phyloP scores from a whole-genome alignment of 2,888 invertebrate genomes.

The Amphipyra tragopoginis region DNA sequence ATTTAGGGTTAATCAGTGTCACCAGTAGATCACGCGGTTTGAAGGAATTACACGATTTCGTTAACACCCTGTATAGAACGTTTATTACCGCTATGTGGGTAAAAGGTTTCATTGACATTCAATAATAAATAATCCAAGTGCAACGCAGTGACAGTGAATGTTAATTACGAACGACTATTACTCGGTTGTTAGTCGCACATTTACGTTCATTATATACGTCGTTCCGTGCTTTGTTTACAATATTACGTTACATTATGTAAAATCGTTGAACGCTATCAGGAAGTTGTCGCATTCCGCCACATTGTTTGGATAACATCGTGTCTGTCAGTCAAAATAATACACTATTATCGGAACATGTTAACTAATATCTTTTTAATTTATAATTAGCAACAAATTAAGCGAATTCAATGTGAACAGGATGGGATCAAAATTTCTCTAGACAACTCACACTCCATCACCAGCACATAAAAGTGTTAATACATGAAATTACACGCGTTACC shows the following conservation, averaged over 20 bases:
- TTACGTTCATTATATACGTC: conserved; percentile 59
- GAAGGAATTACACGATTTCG: too few species aligned
- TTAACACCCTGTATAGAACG: too few species aligned
- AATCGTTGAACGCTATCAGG: conserved; percentile 54
- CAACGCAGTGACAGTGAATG: conserved; percentile 30
- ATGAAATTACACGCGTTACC: conserved; percentile 63
- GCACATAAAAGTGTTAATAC: conserved; percentile 56
- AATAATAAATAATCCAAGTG: conserved; percentile 30
- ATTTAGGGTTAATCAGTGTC: too few species aligned
- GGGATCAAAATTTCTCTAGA: conserved; percentile 18
- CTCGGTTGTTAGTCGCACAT: conserved; percentile 61
- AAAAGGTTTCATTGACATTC: too few species aligned
- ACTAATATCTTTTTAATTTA: not conserved
- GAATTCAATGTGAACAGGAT: not conserved
- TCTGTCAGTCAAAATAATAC: conserved; percentile 13
- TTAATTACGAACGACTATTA: conserved; percentile 65
- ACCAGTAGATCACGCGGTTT: too few species aligned
- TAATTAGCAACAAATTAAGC: not conserved
- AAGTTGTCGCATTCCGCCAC: conserved; percentile 45
- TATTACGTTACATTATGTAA: conserved; percentile 61
- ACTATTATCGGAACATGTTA: conserved; percentile 4
- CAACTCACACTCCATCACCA: conserved; percentile 22
- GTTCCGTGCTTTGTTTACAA: conserved; percentile 70
- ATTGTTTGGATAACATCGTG: conserved; percentile 39
- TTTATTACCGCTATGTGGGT: too few species aligned